Base-by-base conservation (phyloP, 1,140 invertebrate species). In the Cydia pomonella region DNA sequence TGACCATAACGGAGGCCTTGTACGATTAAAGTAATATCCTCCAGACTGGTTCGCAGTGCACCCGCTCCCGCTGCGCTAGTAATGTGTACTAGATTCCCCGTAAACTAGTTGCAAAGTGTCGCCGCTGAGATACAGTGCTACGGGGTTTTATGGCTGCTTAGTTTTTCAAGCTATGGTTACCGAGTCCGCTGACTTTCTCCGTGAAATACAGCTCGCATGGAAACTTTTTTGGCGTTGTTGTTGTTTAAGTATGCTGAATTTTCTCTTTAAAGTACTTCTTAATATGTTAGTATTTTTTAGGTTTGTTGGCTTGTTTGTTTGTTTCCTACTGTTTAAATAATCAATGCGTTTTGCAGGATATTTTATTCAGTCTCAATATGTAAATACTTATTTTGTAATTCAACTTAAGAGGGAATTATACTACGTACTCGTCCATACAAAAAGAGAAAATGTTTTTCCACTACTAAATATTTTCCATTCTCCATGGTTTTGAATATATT, bases 21-120 rank as follows among this genome's bases (percentile, higher is more conserved):
- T 62, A 75, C 84, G 85, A 87, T 87, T 85, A 87, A 84, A 87
- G 82, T 85, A 84, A 85, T 84, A 83, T 82, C 82, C 77, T 77
- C 73, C 73, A 78, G 77, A 79, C 76, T 81, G 83, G 76, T 79
- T 80, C 64, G 64, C 72, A 74, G 63, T 76, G 77, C 80, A 77
- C 73, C 79, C 79, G 76, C 73, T 50, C 73, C 79, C 79, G 76
- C 75, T 64, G 73, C 72, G 74, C 74, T 47, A 71, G 69, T 78
- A 77, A 77, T 79, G 75, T 76, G 44, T 73, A 53, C 73, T 62
- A 41, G 29, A 50, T 29, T 72, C 64, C 53, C 73, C 33, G 73
- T 77, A 76, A 78, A 78, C 74, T 77, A 73, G 77, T 77, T 73
- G 77, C 69, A 75, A 77, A 80, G 41, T 78, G 50, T 73, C 50